phyloP scores from a whole-genome alignment of 2,113 vertebrate species.

The Noctilio leporinus region DNA sequence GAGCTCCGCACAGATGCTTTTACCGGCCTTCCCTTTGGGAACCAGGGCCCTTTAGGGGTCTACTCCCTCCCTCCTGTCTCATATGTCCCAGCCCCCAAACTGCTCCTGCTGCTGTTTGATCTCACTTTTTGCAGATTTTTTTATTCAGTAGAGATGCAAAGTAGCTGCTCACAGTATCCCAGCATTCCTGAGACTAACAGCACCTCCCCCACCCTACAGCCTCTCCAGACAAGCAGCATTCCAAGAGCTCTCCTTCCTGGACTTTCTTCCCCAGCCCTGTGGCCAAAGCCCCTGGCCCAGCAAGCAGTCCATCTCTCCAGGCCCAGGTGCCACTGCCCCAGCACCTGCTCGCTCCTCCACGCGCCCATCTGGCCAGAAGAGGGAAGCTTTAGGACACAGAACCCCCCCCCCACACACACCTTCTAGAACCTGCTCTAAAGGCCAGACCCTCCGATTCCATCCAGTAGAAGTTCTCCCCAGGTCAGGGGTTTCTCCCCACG shows the following conservation, averaged over 20 bases:
- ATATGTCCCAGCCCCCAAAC: neutral
- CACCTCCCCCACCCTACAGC: neutral
- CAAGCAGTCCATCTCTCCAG: neutral
- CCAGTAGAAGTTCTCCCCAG: neutral
- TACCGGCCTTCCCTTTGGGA: neutral
- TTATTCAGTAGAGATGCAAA: conserved; percentile 60
- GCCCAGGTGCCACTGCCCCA: neutral
- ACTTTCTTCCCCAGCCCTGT: too few relatives aligned
- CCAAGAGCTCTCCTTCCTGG: neutral
- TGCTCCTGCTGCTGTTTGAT: neutral
- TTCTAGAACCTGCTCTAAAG: conserved; percentile 29
- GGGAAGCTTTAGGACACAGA: neutral
- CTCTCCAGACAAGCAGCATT: neutral
- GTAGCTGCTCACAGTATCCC: conserved; percentile 16
- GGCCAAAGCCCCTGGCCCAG: neutral
- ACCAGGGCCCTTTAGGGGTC: neutral
- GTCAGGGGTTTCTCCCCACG: neutral
- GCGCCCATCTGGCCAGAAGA: neutral
- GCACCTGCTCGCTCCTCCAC: neutral
- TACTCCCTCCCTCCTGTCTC: neutral
- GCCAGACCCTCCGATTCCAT: neutral
- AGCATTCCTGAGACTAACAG: conserved; percentile 54
- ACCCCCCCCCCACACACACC: neutral
- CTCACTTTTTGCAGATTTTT: conserved; percentile 39
- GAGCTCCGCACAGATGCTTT: neutral